These are phyloP conservation scores for Iguana delicatissima DNA, from an alignment of 2,797 vertebrate species.

Conservation along the genomic window DNA sequence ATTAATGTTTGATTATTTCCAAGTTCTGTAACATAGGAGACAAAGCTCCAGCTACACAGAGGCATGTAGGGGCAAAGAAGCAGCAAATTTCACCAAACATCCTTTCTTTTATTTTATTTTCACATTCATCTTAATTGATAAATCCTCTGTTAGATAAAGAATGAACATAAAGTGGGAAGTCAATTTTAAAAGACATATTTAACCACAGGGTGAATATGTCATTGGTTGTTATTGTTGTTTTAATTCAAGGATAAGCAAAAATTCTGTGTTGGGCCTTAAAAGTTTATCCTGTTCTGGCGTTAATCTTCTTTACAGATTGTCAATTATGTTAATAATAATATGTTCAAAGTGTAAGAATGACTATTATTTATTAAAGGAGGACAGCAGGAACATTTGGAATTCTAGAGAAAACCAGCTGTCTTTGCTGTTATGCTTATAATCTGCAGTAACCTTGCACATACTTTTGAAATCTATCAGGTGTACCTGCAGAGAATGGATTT, in stretches of 20 bases:
- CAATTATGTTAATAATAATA: not conserved
- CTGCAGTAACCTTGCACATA: accelerated
- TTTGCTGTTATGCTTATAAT: not conserved
- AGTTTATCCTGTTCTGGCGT: not conserved
- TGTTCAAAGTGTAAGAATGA: not conserved
- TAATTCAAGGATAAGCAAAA: not conserved
- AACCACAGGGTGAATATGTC: not conserved
- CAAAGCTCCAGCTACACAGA: not conserved
- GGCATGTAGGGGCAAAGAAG: not conserved
- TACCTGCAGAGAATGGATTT: not conserved
- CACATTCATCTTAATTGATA: too few relatives aligned
- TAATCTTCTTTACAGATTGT: not conserved
- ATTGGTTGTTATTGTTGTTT: not conserved
- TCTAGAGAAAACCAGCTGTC: not conserved
- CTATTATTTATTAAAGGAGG: not conserved
- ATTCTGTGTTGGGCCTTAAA: not conserved
- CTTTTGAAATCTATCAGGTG: conserved; percentile 20
- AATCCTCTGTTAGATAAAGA: not conserved
- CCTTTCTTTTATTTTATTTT: not conserved
- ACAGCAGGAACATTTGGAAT: not conserved
- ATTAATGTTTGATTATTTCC: too few relatives aligned
- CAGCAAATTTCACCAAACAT: not conserved
- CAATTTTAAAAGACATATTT: not conserved
- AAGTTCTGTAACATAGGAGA: not conserved
- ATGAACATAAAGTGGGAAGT: conserved; percentile 5